Conservation (phyloP, 2,113 vertebrate genomes). For the Orthonyx spaldingii region DNA sequence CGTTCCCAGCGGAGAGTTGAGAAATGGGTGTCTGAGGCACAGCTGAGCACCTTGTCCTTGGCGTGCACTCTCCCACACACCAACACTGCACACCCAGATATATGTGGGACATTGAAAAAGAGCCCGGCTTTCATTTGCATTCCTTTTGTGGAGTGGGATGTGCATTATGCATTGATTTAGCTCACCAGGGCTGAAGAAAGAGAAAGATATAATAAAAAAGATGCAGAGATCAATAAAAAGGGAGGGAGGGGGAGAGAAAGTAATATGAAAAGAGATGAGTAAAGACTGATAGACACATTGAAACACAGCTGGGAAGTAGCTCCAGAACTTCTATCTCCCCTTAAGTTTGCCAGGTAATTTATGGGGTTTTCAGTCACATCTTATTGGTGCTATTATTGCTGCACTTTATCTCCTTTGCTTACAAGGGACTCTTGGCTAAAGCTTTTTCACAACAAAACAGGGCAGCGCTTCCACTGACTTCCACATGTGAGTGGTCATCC, state of each 20-base stretch:
- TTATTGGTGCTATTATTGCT: conserved; percentile 12
- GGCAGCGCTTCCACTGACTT: not conserved
- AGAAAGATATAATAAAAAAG: conserved; percentile 56
- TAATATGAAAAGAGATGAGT: conserved; percentile 49
- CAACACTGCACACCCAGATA: not conserved
- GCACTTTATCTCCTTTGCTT: not conserved
- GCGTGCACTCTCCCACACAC: conserved; percentile 5
- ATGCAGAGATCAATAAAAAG: conserved; percentile 58
- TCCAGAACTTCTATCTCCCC: conserved; percentile 5
- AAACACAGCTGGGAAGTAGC: conserved; percentile 2
- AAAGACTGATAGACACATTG: conserved; percentile 36
- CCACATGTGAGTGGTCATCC: not conserved
- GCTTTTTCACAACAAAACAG: not conserved
- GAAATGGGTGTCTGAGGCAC: conserved; percentile 32
- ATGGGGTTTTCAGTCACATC: not conserved
- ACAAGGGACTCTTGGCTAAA: not conserved
- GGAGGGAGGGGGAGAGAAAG: conserved; percentile 7
- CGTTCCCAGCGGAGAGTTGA: not conserved
- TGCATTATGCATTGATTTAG: conserved; percentile 62
- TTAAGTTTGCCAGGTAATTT: conserved; percentile 35
- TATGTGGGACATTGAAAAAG: conserved; percentile 19
- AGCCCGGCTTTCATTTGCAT: conserved; percentile 58
- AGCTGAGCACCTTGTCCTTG: conserved; percentile 56
- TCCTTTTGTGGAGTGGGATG: conserved; percentile 58
- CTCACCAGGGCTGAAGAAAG: conserved; percentile 38